These are phyloP conservation scores for Zaprionus tsacasi DNA, from an alignment of 1,140 invertebrate species.

Conservation along the genomic window DNA sequence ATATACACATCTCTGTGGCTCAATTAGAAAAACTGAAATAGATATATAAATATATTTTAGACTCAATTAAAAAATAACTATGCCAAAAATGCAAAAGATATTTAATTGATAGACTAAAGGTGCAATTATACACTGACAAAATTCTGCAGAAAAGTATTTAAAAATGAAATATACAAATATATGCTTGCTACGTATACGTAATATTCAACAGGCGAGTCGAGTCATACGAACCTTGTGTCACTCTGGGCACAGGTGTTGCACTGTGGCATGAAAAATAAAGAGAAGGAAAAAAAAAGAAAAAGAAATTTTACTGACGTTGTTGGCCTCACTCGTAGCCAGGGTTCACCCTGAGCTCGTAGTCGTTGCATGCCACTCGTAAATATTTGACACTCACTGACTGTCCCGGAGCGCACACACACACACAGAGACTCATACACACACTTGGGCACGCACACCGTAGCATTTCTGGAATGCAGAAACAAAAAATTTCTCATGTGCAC, in stretches of 20 bases:
- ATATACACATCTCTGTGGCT: not conserved
- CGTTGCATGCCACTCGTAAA: constrained; percentile 24
- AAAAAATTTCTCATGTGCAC: constrained; percentile 73
- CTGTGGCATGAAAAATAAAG: not conserved
- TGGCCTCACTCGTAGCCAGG: not conserved
- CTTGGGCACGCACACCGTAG: not conserved
- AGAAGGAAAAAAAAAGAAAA: not conserved
- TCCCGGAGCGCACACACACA: constrained; percentile 5
- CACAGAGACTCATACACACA: not conserved
- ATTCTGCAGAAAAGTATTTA: not conserved
- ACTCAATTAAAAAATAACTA: not conserved
- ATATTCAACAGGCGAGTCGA: not conserved
- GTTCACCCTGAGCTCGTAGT: not conserved
- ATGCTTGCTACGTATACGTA: not conserved
- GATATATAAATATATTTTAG: too few relatives aligned
- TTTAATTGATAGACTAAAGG: not conserved
- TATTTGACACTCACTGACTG: constrained; percentile 59
- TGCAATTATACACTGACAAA: not conserved
- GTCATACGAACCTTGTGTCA: not conserved
- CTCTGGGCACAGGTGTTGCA: not conserved
- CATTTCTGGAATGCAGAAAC: constrained; percentile 44
- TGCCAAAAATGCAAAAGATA: not conserved
- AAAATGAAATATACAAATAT: not conserved
- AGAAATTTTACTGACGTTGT: constrained; percentile 1
- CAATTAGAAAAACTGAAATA: too few relatives aligned